Percentiles rank a stretch among this genome's conserved stretches.
Evolutionary conservation across 2,113 vertebrate species (phyloP).

Genomic region (Osmerus eperlanus): DNA sequence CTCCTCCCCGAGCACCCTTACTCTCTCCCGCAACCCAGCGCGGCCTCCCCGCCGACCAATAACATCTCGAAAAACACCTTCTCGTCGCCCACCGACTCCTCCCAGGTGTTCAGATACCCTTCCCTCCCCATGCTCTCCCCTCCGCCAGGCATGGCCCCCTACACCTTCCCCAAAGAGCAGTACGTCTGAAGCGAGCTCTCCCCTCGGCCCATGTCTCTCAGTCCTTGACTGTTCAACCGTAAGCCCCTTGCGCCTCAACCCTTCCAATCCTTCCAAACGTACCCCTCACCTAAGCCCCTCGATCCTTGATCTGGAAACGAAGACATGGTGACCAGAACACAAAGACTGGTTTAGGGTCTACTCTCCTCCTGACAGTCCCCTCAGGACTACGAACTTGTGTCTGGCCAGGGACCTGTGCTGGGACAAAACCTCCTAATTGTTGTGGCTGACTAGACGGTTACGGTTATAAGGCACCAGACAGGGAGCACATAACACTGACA

Average conservation of each 20-base stretch:
- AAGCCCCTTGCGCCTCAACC: neutral
- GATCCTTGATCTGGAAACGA: too few relatives aligned
- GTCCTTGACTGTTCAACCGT: neutral
- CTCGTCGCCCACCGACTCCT: conserved; percentile 50
- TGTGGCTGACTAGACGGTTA: too few relatives aligned
- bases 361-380: too few relatives aligned
- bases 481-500: too few relatives aligned
- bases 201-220: conserved; percentile 3
- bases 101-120: conserved; percentile 74
- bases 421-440: too few relatives aligned
- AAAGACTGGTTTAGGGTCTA: too few relatives aligned
- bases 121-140: conserved; percentile 72
- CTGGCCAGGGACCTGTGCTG: too few relatives aligned
- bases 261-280: neutral
- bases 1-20: conserved; percentile 78
- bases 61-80: conserved; percentile 61
- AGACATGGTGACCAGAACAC: too few relatives aligned
- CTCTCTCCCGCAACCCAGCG: conserved; percentile 49
- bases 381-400: too few relatives aligned
- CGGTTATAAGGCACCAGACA: too few relatives aligned
- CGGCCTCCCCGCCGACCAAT: conserved; percentile 55
- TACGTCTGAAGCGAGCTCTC: conserved; percentile 69
- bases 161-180: conserved; percentile 87
- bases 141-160: conserved; percentile 61
- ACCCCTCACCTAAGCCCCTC: too few relatives aligned